Conservation (phyloP, 2,797 vertebrate genomes). For the Malurus splendens region DNA sequence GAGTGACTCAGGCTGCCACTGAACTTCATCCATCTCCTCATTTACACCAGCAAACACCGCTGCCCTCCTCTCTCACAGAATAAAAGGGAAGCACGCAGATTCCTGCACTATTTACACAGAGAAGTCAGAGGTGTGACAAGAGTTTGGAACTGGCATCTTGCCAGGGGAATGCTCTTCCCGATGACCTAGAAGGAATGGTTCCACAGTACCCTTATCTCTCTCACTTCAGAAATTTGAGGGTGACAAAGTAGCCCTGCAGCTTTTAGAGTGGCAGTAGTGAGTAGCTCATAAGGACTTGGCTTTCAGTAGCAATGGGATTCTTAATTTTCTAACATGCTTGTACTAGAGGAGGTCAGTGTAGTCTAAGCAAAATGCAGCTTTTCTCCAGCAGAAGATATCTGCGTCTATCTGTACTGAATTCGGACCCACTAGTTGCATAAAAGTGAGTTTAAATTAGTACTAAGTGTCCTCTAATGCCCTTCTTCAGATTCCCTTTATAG, state of each 20-base stretch:
- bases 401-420: background rate
- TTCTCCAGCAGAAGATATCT: background rate
- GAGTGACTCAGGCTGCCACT: slow-evolving; percentile 17
- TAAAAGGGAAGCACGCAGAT: background rate
- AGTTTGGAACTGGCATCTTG: slow-evolving; percentile 6
- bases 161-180: slow-evolving; percentile 17
- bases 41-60: slow-evolving; percentile 13
- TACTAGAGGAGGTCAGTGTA: background rate
- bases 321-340: background rate
- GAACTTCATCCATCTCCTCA: slow-evolving; percentile 42
- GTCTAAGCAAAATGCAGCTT: background rate
- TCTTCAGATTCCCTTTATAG: background rate
- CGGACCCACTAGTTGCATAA: background rate
- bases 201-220: slow-evolving; percentile 22
- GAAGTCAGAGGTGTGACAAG: slow-evolving; percentile 57
- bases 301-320: background rate
- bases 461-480: background rate
- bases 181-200: slow-evolving; percentile 30
- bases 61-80: background rate
- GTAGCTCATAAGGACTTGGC: background rate
- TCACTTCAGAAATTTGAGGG: slow-evolving; percentile 45
- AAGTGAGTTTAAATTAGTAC: background rate
- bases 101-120: slow-evolving; percentile 37
- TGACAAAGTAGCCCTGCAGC: slow-evolving; percentile 32
- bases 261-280: background rate